phyloP scores from a whole-genome alignment of 2,797 vertebrate species.

The Loris lydekkerianus region DNA sequence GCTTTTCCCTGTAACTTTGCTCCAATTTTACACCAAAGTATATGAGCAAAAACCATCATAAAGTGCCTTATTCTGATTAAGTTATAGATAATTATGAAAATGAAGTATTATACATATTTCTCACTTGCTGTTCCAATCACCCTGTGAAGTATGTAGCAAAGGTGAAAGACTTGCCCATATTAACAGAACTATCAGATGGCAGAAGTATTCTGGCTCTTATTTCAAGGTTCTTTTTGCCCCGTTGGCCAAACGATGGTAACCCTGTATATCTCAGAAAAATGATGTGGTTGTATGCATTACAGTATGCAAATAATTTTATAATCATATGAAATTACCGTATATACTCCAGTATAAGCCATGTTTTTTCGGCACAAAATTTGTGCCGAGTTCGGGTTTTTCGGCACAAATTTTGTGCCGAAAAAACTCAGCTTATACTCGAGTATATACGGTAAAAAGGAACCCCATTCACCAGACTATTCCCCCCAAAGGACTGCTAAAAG shows the following conservation, averaged over 20 bases:
- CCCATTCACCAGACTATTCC: slow-evolving; percentile 41
- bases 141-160: slow-evolving; percentile 23
- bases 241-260: background rate
- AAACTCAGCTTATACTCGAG: no score
- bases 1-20: slow-evolving; percentile 29
- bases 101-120: slow-evolving; percentile 51
- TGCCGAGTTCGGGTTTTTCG: no score
- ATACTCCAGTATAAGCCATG: no score
- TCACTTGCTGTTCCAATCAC: background rate
- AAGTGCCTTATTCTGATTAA: slow-evolving; percentile 55
- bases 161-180: background rate
- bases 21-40: slow-evolving; percentile 59
- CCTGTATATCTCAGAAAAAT: slow-evolving; percentile 47
- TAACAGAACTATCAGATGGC: slow-evolving; percentile 37
- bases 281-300: background rate
- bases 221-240: slow-evolving; percentile 45
- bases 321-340: background rate
- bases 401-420: no score
- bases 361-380: no score
- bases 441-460: slow-evolving; percentile 37
- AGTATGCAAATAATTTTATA: slow-evolving; percentile 51
- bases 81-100: slow-evolving; percentile 65
- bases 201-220: slow-evolving; percentile 37
- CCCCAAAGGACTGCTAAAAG: slow-evolving; percentile 34
- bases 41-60: slow-evolving; percentile 58